phyloP scores from a whole-genome alignment of 2,113 vertebrate genomes.

The Odontophorus gujanensis region DNA sequence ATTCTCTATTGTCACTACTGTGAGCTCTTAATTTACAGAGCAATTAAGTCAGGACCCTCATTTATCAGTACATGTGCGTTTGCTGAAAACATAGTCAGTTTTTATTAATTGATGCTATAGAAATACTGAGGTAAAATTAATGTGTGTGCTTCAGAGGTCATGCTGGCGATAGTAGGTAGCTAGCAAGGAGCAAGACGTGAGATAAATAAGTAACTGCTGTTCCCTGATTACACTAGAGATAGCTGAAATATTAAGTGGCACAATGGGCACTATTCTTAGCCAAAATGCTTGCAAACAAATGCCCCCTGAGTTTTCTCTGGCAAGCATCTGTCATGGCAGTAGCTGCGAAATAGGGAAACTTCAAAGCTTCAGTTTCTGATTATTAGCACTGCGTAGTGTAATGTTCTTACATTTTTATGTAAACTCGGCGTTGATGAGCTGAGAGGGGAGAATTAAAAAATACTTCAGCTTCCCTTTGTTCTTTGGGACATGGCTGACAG shows the following conservation, averaged over 20 bases:
- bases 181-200: conserved; percentile 79
- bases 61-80: conserved; percentile 96
- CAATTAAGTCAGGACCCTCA: conserved; percentile 97
- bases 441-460: conserved; percentile 81
- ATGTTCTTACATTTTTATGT: conserved; percentile 82
- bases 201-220: conserved; percentile 84
- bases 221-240: conserved; percentile 81
- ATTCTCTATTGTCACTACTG: conserved; percentile 89
- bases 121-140: conserved; percentile 94
- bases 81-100: conserved; percentile 93
- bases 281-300: conserved; percentile 75
- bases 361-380: conserved; percentile 80
- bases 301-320: conserved; percentile 78
- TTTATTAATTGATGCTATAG: conserved; percentile 97
- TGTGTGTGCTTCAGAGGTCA: conserved; percentile 91
- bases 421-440: conserved; percentile 80
- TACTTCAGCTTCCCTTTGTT: conserved; percentile 80
- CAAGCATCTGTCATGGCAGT: conserved; percentile 85
- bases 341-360: conserved; percentile 80
- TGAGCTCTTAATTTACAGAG: conserved; percentile 99
- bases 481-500: conserved; percentile 72
- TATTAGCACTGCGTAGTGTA: conserved; percentile 78
- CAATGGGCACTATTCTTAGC: conserved; percentile 77
- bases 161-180: conserved; percentile 78
- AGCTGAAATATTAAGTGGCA: conserved; percentile 79